Percentiles rank a stretch among this genome's conserved stretches.
Evolutionary conservation across 2,797 vertebrate genomes (phyloP).

Genomic region (Dendrocincla tyrannina): DNA sequence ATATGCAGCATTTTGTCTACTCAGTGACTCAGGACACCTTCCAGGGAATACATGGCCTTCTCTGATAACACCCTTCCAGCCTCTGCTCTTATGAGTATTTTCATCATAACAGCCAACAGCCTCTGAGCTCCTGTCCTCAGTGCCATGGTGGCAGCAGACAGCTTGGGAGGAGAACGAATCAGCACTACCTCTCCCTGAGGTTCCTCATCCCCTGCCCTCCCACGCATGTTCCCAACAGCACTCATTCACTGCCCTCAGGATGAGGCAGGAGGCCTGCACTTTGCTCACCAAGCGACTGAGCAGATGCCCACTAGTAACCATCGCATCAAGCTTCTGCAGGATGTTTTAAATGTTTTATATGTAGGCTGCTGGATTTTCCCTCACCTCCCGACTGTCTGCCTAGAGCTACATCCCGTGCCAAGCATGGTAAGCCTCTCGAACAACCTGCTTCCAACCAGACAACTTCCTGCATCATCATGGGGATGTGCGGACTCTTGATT

Average conservation of each 20-base stretch:
- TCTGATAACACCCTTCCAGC: background rate
- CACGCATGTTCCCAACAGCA: background rate
- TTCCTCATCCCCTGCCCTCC: background rate
- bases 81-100: background rate
- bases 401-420: background rate
- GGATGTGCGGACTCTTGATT: background rate
- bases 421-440: background rate
- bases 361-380: background rate
- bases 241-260: background rate
- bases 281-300: fast-evolving
- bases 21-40: background rate
- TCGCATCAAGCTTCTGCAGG: background rate
- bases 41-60: background rate
- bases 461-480: background rate
- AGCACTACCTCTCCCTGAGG: background rate
- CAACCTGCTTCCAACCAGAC: background rate
- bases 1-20: background rate
- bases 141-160: fast-evolving
- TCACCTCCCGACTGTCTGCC: background rate
- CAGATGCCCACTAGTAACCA: background rate
- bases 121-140: background rate
- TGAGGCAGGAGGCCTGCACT: fast-evolving
- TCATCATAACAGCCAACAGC: fast-evolving
- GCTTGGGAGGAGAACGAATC: background rate
- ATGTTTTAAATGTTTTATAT: fast-evolving